Percentiles rank a stretch among this genome's conserved stretches.
Evolutionary conservation across 2,888 invertebrate species (phyloP).

Genomic region (Lasioglossum villosulum): DNA sequence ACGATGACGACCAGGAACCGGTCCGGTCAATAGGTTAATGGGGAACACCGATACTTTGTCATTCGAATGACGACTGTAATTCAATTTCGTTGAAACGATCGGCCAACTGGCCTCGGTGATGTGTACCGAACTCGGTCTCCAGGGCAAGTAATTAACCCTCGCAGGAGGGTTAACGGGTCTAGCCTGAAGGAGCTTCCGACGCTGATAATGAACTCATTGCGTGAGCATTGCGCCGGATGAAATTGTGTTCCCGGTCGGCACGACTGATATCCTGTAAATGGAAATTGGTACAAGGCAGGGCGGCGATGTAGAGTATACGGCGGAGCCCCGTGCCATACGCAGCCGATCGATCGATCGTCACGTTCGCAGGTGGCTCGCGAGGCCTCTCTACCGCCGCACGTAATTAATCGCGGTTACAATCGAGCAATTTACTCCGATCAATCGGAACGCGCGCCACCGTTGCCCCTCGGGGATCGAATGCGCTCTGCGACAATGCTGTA

Average conservation of each 20-base stretch:
- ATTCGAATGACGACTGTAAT: background rate
- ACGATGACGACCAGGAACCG: background rate
- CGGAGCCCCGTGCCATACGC: conserved; percentile 38
- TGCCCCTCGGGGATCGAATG: background rate
- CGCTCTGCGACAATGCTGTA: background rate
- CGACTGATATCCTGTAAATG: conserved; percentile 66
- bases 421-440: conserved; percentile 63
- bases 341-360: conserved; percentile 56
- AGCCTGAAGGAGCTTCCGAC: conserved; percentile 30
- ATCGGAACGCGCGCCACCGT: conserved; percentile 13
- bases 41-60: background rate
- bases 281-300: conserved; percentile 68
- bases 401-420: conserved; percentile 69
- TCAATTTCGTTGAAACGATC: background rate
- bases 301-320: conserved; percentile 34
- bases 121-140: conserved; percentile 9
- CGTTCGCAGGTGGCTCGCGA: conserved; percentile 57
- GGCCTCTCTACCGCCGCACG: conserved; percentile 38
- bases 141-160: conserved; percentile 39
- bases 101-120: background rate
- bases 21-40: background rate
- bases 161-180: conserved; percentile 29
- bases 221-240: conserved; percentile 24
- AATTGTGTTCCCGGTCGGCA: conserved; percentile 42
- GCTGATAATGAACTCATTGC: conserved; percentile 46